Evolutionary conservation across 2,113 vertebrate genomes (phyloP).

Genomic region (Rhinopomastus cyanomelas): DNA sequence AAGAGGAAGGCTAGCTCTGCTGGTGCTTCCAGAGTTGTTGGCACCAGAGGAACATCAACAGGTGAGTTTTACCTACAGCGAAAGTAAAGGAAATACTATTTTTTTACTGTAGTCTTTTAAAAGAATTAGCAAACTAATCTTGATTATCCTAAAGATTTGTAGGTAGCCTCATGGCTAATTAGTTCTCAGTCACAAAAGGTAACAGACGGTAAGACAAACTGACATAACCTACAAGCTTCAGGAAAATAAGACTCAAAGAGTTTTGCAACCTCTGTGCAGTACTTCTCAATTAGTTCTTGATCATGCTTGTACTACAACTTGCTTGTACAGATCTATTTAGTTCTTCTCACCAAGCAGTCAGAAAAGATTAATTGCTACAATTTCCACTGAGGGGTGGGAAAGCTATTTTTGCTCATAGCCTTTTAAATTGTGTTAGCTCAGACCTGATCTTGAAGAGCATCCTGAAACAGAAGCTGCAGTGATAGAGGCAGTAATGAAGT

Average conservation of each 20-base stretch:
- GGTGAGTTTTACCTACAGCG: background rate
- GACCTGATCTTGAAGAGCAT: background rate
- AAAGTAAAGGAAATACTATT: background rate
- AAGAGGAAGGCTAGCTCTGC: background rate
- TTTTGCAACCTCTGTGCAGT: background rate
- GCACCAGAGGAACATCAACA: background rate
- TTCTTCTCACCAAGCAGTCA: background rate
- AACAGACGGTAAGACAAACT: background rate
- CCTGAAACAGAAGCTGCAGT: background rate
- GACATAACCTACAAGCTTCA: background rate
- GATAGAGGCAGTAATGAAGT: background rate
- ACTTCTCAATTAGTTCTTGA: background rate
- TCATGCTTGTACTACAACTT: background rate
- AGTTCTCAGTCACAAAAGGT: background rate
- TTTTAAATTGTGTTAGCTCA: background rate
- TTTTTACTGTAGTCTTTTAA: background rate
- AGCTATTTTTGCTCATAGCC: background rate
- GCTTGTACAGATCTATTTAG: background rate
- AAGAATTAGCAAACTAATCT: background rate
- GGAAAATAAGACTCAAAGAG: background rate
- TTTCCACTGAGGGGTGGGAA: background rate
- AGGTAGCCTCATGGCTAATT: background rate
- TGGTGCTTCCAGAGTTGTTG: background rate
- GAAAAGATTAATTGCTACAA: background rate
- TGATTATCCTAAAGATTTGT: background rate